A percentile compares a stretch with the other conserved stretches of the same genome.
phyloP scores from a whole-genome alignment of 2,888 invertebrate genomes.

The Ashinkailepas kermadecensis region DNA sequence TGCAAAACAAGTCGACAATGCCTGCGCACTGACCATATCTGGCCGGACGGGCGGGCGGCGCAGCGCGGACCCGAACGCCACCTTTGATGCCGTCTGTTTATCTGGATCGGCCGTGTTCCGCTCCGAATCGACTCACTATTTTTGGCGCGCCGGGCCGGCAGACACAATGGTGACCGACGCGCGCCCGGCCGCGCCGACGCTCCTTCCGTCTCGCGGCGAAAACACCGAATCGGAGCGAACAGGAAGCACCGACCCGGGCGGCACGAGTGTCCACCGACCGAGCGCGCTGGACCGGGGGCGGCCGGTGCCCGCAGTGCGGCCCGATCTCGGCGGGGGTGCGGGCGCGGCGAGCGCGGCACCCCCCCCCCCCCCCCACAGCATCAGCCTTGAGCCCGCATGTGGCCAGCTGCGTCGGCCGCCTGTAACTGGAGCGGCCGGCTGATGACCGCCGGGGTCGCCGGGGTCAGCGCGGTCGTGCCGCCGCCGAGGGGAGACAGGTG shows the following conservation, averaged over 20 bases:
- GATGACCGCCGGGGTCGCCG: slow-evolving; percentile 3
- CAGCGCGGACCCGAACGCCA: not conserved
- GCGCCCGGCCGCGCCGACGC: not conserved
- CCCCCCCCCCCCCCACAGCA: not conserved
- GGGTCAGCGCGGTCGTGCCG: not conserved
- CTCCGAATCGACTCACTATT: not conserved
- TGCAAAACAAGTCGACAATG: slow-evolving; percentile 22
- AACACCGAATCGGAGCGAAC: not conserved
- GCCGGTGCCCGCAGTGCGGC: not conserved
- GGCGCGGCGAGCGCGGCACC: not conserved
- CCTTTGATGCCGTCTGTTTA: slow-evolving; percentile 10
- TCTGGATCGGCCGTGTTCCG: slow-evolving; percentile 3
- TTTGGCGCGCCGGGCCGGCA: not conserved
- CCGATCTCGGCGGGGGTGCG: not conserved
- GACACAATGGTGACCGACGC: not conserved
- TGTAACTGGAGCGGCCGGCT: not conserved
- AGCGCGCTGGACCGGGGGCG: too few relatives aligned
- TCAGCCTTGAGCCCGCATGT: slow-evolving; percentile 1
- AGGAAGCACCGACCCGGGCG: not conserved
- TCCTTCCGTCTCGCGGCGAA: not conserved
- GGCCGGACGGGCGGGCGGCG: not conserved
- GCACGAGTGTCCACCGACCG: not conserved
- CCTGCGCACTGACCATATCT: slow-evolving; percentile 4
- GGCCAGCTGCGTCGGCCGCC: not conserved
- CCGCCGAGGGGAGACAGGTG: not conserved